Conservation (phyloP, 30 jellyfish, hydroid and myxozoan genomes). For the Aurelia sp. region DNA sequence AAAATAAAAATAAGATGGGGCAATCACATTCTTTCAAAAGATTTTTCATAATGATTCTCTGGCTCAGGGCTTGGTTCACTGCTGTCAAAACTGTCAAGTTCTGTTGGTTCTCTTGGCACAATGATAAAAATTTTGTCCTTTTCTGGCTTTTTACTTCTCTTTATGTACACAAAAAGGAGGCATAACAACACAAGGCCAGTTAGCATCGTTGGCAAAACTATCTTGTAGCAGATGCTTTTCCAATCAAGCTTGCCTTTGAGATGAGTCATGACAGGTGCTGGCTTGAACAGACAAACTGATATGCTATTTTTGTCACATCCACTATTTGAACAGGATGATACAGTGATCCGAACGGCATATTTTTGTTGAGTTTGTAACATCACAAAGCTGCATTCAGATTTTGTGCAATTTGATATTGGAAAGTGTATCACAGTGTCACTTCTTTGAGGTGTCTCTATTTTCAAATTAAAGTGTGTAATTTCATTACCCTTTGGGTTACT, state of each 20-base stretch:
- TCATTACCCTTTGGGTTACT: neutral
- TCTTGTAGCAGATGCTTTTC: neutral
- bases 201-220: neutral
- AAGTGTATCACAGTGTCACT: neutral
- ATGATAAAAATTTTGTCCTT: neutral
- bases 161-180: no score
- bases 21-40: no score
- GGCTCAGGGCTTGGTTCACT: neutral
- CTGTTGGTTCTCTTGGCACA: neutral
- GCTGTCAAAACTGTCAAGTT: neutral
- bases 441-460: neutral
- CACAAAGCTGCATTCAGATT: neutral
- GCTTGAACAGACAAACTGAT: neutral
- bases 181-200: neutral
- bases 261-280: neutral
- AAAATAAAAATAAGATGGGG: no score
- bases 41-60: neutral
- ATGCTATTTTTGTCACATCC: conserved; percentile 26
- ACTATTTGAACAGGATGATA: conserved; percentile 41
- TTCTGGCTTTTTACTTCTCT: no score
- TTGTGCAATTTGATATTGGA: conserved; percentile 7
- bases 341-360: neutral
- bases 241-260: neutral
- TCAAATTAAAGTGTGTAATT: neutral
- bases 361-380: neutral